Evolutionary conservation across 2,797 vertebrate genomes (phyloP).

Genomic region (Aldrovandia affinis): DNA sequence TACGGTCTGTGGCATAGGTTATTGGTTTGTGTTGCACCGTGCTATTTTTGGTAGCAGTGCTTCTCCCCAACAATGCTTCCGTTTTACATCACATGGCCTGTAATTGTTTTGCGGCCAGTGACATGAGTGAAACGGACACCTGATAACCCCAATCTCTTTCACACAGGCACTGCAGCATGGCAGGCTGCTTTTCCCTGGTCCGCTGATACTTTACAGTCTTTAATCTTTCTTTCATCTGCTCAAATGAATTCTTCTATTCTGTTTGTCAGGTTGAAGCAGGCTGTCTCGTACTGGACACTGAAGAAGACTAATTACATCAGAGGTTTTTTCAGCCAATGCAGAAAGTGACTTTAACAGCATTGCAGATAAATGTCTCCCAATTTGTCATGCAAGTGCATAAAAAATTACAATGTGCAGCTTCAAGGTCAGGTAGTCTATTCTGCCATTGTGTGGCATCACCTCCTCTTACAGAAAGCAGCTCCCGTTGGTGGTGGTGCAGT

Average conservation of each 20-base stretch:
- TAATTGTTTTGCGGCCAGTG: not conserved
- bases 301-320: not conserved
- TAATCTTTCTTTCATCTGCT: not conserved
- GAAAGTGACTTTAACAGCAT: not conserved
- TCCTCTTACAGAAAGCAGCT: not conserved
- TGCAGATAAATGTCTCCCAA: not conserved
- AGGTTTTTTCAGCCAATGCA: not conserved
- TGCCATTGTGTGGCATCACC: not conserved
- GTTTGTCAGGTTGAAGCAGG: not conserved
- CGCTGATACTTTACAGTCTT: not conserved
- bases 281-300: not conserved
- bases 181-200: not conserved
- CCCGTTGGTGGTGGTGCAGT: not conserved
- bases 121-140: not conserved
- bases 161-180: not conserved
- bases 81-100: not conserved
- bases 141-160: not conserved
- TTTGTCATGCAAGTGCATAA: not conserved
- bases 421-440: constrained; percentile 14
- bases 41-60: not conserved
- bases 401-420: not conserved
- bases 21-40: not conserved
- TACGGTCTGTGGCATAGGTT: not conserved
- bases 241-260: not conserved
- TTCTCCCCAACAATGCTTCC: not conserved